Base-by-base conservation (phyloP, 2,797 vertebrate species). In the Falco rusticolus region DNA sequence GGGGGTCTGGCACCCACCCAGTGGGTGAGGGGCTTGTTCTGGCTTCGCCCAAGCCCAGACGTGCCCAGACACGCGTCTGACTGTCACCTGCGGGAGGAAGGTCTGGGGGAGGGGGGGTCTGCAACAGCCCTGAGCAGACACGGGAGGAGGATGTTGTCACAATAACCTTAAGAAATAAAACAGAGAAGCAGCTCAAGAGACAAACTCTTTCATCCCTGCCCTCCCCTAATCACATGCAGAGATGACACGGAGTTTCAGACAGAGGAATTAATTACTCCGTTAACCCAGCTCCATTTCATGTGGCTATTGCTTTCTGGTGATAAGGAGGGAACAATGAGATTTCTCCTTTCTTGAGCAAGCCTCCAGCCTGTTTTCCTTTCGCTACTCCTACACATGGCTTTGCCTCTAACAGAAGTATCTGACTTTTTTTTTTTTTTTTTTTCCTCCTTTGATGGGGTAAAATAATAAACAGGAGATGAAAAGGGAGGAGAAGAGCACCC, bases 401-500 rank as follows among this genome's bases (percentile, higher is more conserved):
- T 89, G 83, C 60, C 56, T 39, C 26, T 47, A 64, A 54, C 37
- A 75, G 29, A 82, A 81, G 33, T 21, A 84, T 72, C 68, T 61
- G 65, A 22, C 63, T 5, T 45, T 66, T 83, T 61, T 61, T 59
- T 82, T 34, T 56, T 45, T 51, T 43, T 43, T 24, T 39, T 39
- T 39, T 11, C 37, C 37, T 39, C 37, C 64, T 90, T 94, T 94
- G 68, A 89, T 87, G 50, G 54, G 50, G 61, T 64, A 86, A 97
- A 87, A 81, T 34, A 92, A 92, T 70, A 97, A 97, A 80, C 59
- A 72, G 4, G 16, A 87, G 90, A 94, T 90, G 76, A 86, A 95
- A 94, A 93, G 78, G 70, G 29, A 80, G 70, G 26, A 88, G 69
- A 72, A 63, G 56, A 76, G 70, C 29, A 80, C 11, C 43, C 41